Percentiles rank a stretch among this genome's conserved stretches.
Conservation (phyloP, 2,797 vertebrate species). For the Sebastes wilsoni region DNA sequence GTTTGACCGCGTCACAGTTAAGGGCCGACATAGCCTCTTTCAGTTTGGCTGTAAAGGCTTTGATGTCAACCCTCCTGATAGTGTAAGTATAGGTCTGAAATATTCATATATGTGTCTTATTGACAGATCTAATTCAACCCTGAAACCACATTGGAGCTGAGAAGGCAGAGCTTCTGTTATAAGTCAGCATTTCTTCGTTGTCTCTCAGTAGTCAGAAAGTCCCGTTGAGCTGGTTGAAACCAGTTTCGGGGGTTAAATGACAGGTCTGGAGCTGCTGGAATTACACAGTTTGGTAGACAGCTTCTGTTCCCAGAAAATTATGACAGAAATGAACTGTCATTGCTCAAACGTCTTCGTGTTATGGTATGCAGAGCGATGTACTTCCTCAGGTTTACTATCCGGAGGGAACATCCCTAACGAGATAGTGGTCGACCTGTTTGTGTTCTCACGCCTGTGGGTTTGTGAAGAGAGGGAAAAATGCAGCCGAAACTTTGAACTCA, state of each 20-base stretch:
- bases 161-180: constrained; percentile 2
- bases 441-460: constrained; percentile 31
- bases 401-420: not conserved
- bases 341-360: constrained; percentile 29
- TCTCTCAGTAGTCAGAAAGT: constrained; percentile 50
- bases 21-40: not conserved
- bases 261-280: constrained; percentile 61
- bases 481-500: constrained; percentile 15
- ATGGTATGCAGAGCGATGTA: not conserved
- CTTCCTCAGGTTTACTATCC: not conserved
- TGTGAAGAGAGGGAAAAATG: constrained; percentile 7
- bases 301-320: constrained; percentile 38
- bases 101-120: not conserved
- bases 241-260: constrained; percentile 58
- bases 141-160: not conserved
- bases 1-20: not conserved
- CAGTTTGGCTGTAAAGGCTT: not conserved
- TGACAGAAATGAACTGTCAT: constrained; percentile 41
- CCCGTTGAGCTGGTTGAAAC: constrained; percentile 64
- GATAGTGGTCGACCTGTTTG: not conserved
- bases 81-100: not conserved
- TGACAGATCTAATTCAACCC: constrained; percentile 6
- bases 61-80: not conserved
- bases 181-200: not conserved
- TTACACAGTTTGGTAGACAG: constrained; percentile 55